Conservation (phyloP, 2,797 vertebrate species). For the Acanthurus lineatus region DNA sequence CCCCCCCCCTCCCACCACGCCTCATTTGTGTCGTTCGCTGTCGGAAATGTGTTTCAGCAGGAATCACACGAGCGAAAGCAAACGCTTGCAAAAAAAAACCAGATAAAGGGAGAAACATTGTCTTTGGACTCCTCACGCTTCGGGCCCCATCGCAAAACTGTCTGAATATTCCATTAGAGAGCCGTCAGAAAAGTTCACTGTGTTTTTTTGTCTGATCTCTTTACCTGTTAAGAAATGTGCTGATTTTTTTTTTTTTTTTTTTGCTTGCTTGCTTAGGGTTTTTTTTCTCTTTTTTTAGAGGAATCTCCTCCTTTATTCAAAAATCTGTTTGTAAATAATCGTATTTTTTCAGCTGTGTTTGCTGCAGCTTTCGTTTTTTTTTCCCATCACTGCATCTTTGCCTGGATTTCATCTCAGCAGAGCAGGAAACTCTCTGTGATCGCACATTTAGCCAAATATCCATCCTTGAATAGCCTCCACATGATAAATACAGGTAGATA, state of each 20-base stretch:
- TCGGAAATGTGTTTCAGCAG: background rate
- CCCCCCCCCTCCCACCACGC: rapidly evolving
- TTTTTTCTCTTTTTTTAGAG: background rate
- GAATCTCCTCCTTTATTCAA: constrained; percentile 25
- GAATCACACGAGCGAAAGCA: background rate
- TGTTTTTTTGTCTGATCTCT: constrained; percentile 9
- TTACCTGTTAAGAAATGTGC: constrained; percentile 4
- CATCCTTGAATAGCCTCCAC: background rate
- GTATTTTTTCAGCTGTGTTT: background rate
- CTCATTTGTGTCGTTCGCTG: background rate
- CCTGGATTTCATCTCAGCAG: background rate
- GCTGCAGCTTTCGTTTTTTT: constrained; percentile 3
- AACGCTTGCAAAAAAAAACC: background rate
- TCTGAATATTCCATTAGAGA: background rate
- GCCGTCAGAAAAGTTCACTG: background rate
- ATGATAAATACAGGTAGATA: background rate
- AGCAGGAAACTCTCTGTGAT: background rate
- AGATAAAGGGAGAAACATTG: background rate
- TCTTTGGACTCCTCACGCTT: background rate
- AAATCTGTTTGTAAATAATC: constrained; percentile 20
- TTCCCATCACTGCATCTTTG: background rate
- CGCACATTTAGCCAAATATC: background rate
- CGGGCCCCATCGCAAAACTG: background rate
- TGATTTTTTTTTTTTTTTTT: too few relatives aligned
- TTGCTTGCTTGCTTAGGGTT: too few relatives aligned